phyloP scores from a whole-genome alignment of 2,888 invertebrate genomes.

The Lasius fuliginosus region DNA sequence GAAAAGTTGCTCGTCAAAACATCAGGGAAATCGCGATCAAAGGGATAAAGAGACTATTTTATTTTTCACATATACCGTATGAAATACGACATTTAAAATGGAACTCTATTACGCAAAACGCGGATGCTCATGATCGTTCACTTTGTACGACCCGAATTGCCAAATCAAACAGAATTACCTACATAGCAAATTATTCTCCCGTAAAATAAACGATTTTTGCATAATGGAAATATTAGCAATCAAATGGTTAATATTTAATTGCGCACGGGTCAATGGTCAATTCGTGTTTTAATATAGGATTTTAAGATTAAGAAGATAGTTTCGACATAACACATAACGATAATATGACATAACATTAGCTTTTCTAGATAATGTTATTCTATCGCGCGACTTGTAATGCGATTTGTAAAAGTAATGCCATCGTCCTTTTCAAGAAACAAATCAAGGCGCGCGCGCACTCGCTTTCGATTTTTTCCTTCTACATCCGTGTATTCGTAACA shows the following conservation, averaged over 20 bases:
- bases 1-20: constrained; percentile 25
- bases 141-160: constrained; percentile 29
- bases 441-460: constrained; percentile 36
- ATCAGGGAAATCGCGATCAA: constrained; percentile 27
- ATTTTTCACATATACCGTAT: constrained; percentile 28
- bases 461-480: constrained; percentile 50
- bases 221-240: constrained; percentile 10
- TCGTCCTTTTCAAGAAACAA: constrained; percentile 4
- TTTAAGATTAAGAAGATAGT: neutral
- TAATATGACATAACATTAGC: neutral
- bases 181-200: constrained; percentile 12
- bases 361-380: neutral
- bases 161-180: constrained; percentile 43
- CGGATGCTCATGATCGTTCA: constrained; percentile 18
- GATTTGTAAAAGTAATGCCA: constrained; percentile 8
- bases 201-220: constrained; percentile 26
- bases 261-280: neutral
- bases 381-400: neutral
- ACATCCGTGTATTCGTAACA: constrained; percentile 53
- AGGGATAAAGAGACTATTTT: constrained; percentile 34
- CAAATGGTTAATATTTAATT: constrained; percentile 4
- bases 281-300: neutral
- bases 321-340: neutral
- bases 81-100: constrained; percentile 20
- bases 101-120: constrained; percentile 16